Conservation (phyloP, 1,140 invertebrate species). For the Megalonaias nervosa region DNA sequence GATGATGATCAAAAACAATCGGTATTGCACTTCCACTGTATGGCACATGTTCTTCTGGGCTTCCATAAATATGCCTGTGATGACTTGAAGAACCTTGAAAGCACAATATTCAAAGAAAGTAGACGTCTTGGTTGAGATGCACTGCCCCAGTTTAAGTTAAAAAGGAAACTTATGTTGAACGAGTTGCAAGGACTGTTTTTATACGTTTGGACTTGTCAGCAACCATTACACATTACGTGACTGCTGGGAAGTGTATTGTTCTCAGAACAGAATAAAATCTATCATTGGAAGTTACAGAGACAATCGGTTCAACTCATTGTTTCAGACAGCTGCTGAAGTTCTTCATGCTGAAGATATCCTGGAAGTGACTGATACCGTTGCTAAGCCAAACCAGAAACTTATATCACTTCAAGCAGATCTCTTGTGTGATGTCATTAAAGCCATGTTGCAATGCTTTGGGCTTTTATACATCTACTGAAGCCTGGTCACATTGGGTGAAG, state of each 20-base stretch:
- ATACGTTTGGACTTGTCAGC: neutral
- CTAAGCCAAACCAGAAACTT: neutral
- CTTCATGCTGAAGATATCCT: neutral
- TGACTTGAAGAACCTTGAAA: neutral
- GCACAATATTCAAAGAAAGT: neutral
- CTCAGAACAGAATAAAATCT: neutral
- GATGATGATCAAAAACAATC: too few species aligned
- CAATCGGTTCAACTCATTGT: constrained; percentile 15
- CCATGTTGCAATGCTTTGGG: too few species aligned
- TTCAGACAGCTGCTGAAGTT: constrained; percentile 21
- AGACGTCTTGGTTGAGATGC: neutral
- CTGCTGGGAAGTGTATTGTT: neutral
- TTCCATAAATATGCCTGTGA: neutral
- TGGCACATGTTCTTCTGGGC: constrained; percentile 4
- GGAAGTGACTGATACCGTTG: neutral
- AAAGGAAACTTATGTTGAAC: neutral
- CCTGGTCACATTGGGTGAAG: too few species aligned
- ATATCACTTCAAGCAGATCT: too few species aligned
- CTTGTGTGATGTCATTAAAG: too few species aligned
- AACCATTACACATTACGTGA: neutral
- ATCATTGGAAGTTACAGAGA: constrained; percentile 20
- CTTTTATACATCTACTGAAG: too few species aligned
- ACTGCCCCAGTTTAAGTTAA: neutral
- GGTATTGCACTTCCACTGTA: neutral
- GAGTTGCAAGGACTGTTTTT: neutral